Percentiles rank a stretch among this genome's conserved stretches.
phyloP scores from a whole-genome alignment of 92 coral and sea anemone genomes.

The Hydrozoanthus gracilis region DNA sequence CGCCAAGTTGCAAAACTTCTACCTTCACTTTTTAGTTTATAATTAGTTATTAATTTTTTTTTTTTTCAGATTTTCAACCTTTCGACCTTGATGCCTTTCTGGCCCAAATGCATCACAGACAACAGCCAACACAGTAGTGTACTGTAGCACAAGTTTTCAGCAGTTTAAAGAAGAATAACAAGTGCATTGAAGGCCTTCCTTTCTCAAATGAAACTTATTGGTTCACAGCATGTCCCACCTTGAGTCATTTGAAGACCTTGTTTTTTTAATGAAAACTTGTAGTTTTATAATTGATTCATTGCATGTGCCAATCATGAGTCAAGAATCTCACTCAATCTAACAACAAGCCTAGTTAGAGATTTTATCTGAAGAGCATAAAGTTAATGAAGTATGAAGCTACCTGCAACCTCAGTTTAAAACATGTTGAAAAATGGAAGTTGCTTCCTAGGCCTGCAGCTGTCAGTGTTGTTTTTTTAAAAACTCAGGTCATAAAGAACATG shows the following conservation, averaged over 20 bases:
- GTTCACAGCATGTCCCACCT: background rate
- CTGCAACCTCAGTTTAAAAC: too few species aligned
- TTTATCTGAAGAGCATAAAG: too few species aligned
- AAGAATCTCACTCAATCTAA: too few species aligned
- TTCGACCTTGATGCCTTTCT: constrained; percentile 42
- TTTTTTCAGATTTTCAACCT: constrained; percentile 36
- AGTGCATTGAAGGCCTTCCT: background rate
- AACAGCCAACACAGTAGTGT: constrained; percentile 23
- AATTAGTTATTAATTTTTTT: background rate
- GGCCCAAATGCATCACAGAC: constrained; percentile 34
- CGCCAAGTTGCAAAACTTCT: too few species aligned
- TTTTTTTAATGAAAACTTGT: background rate
- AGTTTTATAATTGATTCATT: too few species aligned
- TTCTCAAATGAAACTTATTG: background rate
- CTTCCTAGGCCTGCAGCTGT: too few species aligned
- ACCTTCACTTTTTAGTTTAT: background rate
- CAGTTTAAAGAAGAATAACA: background rate
- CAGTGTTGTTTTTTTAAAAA: too few species aligned
- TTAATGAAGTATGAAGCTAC: too few species aligned
- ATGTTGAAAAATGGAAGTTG: too few species aligned
- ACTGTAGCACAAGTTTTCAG: background rate
- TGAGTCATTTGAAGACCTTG: background rate
- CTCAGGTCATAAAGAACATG: too few species aligned
- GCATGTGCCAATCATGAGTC: too few species aligned
- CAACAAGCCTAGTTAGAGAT: too few species aligned